Percentiles rank a stretch among this genome's conserved stretches.
Evolutionary conservation across 2,113 vertebrate genomes (phyloP).

Genomic region (Physeter macrocephalus): DNA sequence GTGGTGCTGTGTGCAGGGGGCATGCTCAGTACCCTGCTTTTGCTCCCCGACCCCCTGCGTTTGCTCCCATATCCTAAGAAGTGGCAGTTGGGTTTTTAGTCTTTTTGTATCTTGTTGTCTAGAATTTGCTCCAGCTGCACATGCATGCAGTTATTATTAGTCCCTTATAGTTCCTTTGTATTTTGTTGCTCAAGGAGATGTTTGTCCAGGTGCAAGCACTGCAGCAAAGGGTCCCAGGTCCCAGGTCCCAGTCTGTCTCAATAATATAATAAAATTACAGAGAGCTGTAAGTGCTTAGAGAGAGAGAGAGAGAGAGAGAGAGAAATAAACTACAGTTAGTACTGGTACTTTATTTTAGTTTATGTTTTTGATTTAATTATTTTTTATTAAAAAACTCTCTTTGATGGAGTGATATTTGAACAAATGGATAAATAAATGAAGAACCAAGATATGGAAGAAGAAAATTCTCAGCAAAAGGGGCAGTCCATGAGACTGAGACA

Average conservation of each 20-base stretch:
- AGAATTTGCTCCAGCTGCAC: neutral
- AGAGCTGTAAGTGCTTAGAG: neutral
- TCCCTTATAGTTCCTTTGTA: neutral
- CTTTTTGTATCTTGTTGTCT: neutral
- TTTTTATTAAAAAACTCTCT: neutral
- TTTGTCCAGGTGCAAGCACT: neutral
- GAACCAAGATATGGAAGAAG: neutral
- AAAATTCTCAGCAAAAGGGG: neutral
- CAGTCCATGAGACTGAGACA: neutral
- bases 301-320: neutral
- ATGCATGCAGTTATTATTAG: neutral
- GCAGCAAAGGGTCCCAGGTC: neutral
- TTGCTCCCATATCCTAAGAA: neutral
- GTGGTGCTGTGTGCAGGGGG: neutral
- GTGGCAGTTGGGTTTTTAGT: neutral
- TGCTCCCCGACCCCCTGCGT: neutral
- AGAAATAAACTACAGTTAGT: neutral
- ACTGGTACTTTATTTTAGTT: neutral
- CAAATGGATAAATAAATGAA: neutral
- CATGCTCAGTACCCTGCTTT: neutral
- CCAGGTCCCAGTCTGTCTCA: neutral
- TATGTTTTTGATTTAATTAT: neutral
- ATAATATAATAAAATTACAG: neutral
- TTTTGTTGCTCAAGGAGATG: too few species aligned
- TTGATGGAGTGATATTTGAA: neutral